Conservation (phyloP, 1,140 invertebrate species). For the Lethrus apterus region DNA sequence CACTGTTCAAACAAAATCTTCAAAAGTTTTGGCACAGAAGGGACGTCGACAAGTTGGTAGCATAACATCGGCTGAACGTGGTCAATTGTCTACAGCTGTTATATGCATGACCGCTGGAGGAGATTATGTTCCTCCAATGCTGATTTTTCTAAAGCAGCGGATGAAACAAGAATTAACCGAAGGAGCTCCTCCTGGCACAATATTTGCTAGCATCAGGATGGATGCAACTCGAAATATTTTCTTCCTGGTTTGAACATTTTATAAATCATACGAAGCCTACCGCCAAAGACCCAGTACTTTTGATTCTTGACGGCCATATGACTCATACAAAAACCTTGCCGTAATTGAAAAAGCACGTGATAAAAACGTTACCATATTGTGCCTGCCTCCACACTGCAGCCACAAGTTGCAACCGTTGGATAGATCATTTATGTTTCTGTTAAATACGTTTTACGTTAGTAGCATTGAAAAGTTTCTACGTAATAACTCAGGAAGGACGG, state of each 20-base stretch:
- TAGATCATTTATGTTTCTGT: conserved; percentile 27
- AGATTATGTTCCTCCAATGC: conserved; percentile 21
- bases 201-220: conserved; percentile 27
- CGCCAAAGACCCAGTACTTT: conserved; percentile 18
- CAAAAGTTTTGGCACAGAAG: conserved; percentile 40
- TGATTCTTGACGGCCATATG: conserved; percentile 30
- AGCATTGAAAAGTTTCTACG: conserved; percentile 17
- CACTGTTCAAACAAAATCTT: too few relatives aligned
- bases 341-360: conserved; percentile 24
- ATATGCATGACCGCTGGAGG: conserved; percentile 21
- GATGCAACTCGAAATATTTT: conserved; percentile 20
- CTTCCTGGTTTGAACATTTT: conserved; percentile 29
- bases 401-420: conserved; percentile 19
- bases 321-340: conserved; percentile 8
- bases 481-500: conserved; percentile 21
- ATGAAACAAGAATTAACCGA: conserved; percentile 25
- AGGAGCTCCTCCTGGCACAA: conserved; percentile 31
- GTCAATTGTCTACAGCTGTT: conserved; percentile 16
- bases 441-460: conserved; percentile 34
- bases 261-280: conserved; percentile 21
- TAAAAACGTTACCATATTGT: conserved; percentile 30
- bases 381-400: conserved; percentile 35
- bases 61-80: conserved; percentile 3
- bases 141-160: conserved; percentile 26
- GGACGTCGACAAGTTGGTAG: conserved; percentile 40